Evolutionary conservation across 1,140 invertebrate genomes (phyloP), one percentile per base, ranked within the genome.

Genomic region (Rhizoglyphus robini): DNA sequence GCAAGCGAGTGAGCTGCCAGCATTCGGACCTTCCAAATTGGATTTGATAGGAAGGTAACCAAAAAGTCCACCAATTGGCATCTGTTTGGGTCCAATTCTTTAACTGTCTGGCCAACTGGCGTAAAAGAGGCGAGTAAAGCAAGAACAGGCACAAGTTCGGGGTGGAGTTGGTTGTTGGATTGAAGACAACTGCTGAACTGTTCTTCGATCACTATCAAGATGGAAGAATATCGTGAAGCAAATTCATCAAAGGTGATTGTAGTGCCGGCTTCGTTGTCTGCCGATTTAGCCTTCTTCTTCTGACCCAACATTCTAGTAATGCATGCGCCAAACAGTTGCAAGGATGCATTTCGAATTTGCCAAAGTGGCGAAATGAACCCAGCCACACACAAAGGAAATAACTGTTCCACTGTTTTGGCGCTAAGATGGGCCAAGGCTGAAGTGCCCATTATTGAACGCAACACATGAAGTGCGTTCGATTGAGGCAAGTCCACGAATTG

Each of bases 11-110:
- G 20, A 2, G 63, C 63, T 23, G 63, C 11, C n/a, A 64, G 51
- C 63, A 64, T 64, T 32, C 63, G 1, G 1, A 64, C 27, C n/a
- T 64, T 64, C 63, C 63, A 64, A 20, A 64, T 64, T 34, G 3
- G 18, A 23, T 51, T 64, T 4, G 5, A 13, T 4, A 63, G 36
- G 5, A 64, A 48, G 25, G n/a, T 13, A 57, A 20, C 32, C n/a
- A 49, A 32, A 34, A 23, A 3, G 13, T 46, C 20, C 23, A 61
- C 27, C 36, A 61, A 23, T 38, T 1, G 20, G 29, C 13, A 34
- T 61, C 4, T 38, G 25, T n/a, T 13, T 36, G 11, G 46, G 38
- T 38, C 4, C 25, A 4, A 49, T 11, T 5, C 5, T 11, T 11
- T 5, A 20, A 49, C 25, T 4, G 25, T 20, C 13, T 41, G 8